Conservation (phyloP, 2,888 invertebrate species). For the Clanis bilineata region DNA sequence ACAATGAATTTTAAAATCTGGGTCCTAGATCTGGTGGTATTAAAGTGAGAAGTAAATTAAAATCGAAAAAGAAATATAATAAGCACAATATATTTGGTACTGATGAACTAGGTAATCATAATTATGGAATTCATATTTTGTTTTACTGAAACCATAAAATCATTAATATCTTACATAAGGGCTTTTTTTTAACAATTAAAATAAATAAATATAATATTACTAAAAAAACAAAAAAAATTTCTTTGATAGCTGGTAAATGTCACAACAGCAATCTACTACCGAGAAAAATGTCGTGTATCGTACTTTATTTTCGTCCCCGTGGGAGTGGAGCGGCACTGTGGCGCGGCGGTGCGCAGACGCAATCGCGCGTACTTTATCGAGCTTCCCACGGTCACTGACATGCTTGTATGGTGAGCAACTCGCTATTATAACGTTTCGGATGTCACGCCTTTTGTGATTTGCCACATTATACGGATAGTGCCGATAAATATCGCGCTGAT, state of each 20-base stretch:
- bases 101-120: too few relatives aligned
- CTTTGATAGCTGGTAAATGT: not conserved
- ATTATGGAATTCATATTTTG: too few relatives aligned
- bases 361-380: slow-evolving; percentile 44
- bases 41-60: too few relatives aligned
- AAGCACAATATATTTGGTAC: too few relatives aligned
- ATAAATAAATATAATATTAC: too few relatives aligned
- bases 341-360: slow-evolving; percentile 52
- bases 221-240: too few relatives aligned
- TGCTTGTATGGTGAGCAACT: slow-evolving; percentile 40
- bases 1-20: not conserved
- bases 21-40: too few relatives aligned
- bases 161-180: too few relatives aligned
- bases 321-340: slow-evolving; percentile 54
- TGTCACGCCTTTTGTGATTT: slow-evolving; percentile 55
- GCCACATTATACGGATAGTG: slow-evolving; percentile 22
- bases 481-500: slow-evolving; percentile 14
- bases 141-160: too few relatives aligned
- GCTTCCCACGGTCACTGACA: slow-evolving; percentile 52
- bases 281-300: not conserved
- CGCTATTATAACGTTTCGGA: slow-evolving; percentile 57
- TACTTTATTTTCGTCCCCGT: slow-evolving; percentile 36
- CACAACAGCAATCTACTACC: not conserved
- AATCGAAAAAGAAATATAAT: too few relatives aligned
- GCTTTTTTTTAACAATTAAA: too few relatives aligned